Percentiles rank a stretch among this genome's conserved stretches.
Evolutionary conservation across 2,113 vertebrate species (phyloP).

Genomic region (Dicerorhinus sumatrensis): DNA sequence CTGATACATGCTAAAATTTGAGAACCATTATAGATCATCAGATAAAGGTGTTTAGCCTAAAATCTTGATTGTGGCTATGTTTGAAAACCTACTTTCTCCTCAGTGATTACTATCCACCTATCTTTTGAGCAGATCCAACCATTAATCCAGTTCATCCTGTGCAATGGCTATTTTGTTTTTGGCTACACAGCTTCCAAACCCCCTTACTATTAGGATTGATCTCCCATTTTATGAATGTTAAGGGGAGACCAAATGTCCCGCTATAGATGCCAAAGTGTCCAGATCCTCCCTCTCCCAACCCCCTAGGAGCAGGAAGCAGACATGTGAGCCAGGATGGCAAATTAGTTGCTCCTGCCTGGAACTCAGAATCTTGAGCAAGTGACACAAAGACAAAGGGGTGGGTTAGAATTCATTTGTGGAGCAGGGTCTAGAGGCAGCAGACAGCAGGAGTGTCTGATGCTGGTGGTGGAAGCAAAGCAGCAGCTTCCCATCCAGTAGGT

Average conservation of each 20-base stretch:
- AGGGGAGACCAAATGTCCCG: background rate
- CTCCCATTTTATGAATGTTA: background rate
- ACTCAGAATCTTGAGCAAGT: background rate
- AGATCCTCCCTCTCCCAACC: background rate
- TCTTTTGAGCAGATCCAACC: background rate
- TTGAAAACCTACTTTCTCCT: constrained; percentile 2
- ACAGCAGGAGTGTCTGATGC: background rate
- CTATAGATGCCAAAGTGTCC: background rate
- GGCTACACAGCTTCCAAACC: background rate
- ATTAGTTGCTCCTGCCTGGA: background rate
- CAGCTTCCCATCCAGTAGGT: background rate
- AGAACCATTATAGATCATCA: background rate
- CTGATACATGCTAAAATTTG: background rate
- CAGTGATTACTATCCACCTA: background rate
- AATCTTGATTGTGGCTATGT: background rate
- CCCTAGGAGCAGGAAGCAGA: background rate
- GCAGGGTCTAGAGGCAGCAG: background rate
- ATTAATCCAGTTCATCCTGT: background rate
- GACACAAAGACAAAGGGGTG: background rate
- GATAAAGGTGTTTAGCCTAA: background rate
- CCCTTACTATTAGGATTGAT: background rate
- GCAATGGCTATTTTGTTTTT: background rate
- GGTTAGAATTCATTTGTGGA: background rate
- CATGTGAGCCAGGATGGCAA: background rate
- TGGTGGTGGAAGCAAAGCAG: background rate